Evolutionary conservation across 2,888 invertebrate species (phyloP), one percentile per base, ranked within the genome.

Genomic region (Stenichneumon culpator): DNA sequence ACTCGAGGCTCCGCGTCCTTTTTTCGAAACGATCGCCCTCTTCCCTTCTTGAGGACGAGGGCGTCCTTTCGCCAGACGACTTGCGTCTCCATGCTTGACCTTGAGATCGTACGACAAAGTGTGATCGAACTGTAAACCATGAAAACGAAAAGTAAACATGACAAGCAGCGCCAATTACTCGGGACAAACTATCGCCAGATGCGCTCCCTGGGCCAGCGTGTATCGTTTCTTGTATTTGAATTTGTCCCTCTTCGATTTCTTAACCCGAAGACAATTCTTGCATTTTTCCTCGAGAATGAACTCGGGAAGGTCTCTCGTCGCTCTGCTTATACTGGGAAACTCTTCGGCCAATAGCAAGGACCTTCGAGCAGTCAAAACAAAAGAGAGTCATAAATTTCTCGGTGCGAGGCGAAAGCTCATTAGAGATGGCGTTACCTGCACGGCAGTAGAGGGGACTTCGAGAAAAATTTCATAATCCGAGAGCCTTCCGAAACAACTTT

Each of bases 31-130:
- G 90, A 91, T 50, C 85, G 88, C 14, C 89, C 89, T 32, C 83
- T 81, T 11, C 95, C 95, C 74, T 94, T 93, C 88, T 94, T 94
- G 65, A 96, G 90, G 19, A 92, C 81, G 63, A 94, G 91, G 7
- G 95, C 94, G 88, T 95, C 95, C 90, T 95, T 95, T 88, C 92
- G 95, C 96, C 96, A 96, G 72, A 94, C 90, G 1, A 96, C 94
- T 75, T 94, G 91, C 57, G 95, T 95, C 72, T 95, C 94, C 74
- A 94, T 79, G 57, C 93, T 94, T 25, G 95, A 93, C 87, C 95
- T 95, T 74, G 36, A 80, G 28, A 87, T 77, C 25, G 39, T 63
- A 36, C 50, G 19, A 36, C 72, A n/a, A 16, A 14, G 16, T 25
- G 2, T 22, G n/a, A 74, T 22, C 5, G 47, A 52, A 69, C 14